phyloP scores from a whole-genome alignment of 2,797 vertebrate species.

The Borostomias antarcticus region DNA sequence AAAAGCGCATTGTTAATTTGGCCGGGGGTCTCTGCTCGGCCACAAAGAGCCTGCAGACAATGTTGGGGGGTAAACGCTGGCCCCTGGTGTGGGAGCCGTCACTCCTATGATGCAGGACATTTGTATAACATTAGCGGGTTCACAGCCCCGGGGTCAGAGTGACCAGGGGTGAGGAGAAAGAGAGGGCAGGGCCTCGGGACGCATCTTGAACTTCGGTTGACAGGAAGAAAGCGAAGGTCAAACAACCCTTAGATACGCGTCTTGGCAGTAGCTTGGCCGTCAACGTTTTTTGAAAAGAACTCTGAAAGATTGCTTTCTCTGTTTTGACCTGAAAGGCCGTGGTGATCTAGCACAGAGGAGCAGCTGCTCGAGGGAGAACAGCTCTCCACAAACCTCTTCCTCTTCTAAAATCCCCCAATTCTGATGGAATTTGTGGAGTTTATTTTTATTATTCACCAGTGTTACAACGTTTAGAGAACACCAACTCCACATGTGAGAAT shows the following conservation, averaged over 20 bases:
- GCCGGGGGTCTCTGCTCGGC: conserved; percentile 37
- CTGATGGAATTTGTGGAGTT: neutral
- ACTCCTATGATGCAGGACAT: conserved; percentile 58
- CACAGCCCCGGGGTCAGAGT: conserved; percentile 51
- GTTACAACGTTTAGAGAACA: no score
- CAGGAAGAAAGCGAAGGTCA: conserved; percentile 59
- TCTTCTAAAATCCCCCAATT: no score
- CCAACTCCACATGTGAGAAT: neutral
- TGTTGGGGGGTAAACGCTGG: conserved; percentile 35
- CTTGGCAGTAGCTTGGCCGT: conserved; percentile 45
- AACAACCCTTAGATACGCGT: conserved; percentile 58
- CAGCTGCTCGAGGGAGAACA: conserved; percentile 30
- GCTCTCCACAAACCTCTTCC: neutral
- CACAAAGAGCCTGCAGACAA: conserved; percentile 51
- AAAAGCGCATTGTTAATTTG: conserved; percentile 50
- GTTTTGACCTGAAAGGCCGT: conserved; percentile 27
- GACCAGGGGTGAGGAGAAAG: conserved; percentile 44
- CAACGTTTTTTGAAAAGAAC: conserved; percentile 44
- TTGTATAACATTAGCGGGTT: conserved; percentile 69
- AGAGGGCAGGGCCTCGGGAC: conserved; percentile 47
- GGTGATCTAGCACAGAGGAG: conserved; percentile 26
- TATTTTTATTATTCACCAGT: neutral
- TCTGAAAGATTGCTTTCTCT: conserved; percentile 33
- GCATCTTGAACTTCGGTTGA: conserved; percentile 64
- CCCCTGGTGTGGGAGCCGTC: conserved; percentile 46